Evolutionary conservation across 2,888 invertebrate genomes (phyloP), one percentile per base, ranked within the genome.

Genomic region (Drosophila seclusa): DNA sequence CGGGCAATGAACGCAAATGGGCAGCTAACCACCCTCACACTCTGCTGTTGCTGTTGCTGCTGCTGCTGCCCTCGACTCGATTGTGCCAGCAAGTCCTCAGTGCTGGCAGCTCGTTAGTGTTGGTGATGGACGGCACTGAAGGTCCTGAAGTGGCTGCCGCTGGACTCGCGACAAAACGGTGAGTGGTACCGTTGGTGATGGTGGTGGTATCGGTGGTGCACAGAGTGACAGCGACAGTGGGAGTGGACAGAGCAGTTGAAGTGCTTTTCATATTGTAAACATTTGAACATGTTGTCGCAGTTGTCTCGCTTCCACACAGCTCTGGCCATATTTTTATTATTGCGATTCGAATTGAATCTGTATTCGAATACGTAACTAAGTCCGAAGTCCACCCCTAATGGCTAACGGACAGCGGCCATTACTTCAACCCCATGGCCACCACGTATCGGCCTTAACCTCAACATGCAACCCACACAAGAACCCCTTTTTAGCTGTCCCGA

Each of bases 341-440:
- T 82, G 61, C 86, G 72, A 73, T 82, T 84, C 78, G 58, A 87
- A 89, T 83, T 76, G 80, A 82, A 89, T 45, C 32, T 27, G 18
- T 54, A 36, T 53, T 54, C 67, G 68, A 66, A 36, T 49, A 27
- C 52, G n/a, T 24, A 42, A 34, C 36, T 65, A 70, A 84, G 78
- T 76, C 73, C 40, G 62, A 52, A 85, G 85, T 86, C 90, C 89
- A 86, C 83, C 85, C 85, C 83, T 85, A 85, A 89, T 89, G 75
- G 89, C 83, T 54, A 72, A 55, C 73, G 78, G 78, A 72, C 78
- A 76, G 67, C 66, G 80, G 81, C 81, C 83, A 81, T 81, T 83
- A 77, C 77, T 64, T 77, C 81, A 81, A 81, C 81, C 81, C 81
- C 74, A 72, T 75, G 59, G 13, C 27, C 42, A 21, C 31, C 66